Conservation (phyloP, 2,888 invertebrate genomes). For the Hemithea aestivaria region DNA sequence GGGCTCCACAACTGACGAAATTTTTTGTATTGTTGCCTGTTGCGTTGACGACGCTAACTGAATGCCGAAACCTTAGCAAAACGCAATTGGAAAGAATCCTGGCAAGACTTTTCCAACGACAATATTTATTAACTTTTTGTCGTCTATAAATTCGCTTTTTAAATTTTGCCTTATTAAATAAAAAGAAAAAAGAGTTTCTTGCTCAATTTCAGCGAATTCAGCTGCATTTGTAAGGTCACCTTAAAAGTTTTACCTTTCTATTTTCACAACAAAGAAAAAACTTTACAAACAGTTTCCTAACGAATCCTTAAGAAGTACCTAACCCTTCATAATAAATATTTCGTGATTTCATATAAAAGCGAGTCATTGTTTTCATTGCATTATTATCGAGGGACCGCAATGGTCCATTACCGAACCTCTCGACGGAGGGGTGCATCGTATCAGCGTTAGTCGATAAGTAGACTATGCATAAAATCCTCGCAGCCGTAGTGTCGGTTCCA, state of each 20-base stretch:
- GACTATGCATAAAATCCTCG: constrained; percentile 52
- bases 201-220: neutral
- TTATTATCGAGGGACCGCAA: constrained; percentile 4
- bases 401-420: constrained; percentile 10
- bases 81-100: constrained; percentile 67
- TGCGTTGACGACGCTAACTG: constrained; percentile 39
- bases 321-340: constrained; percentile 1
- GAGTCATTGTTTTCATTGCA: constrained; percentile 12
- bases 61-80: constrained; percentile 57
- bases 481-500: constrained; percentile 46
- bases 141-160: constrained; percentile 12
- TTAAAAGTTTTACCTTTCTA: too few relatives aligned
- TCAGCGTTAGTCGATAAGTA: constrained; percentile 36
- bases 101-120: constrained; percentile 47
- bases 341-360: constrained; percentile 1
- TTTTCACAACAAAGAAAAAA: neutral
- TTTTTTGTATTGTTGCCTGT: constrained; percentile 36
- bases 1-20: constrained; percentile 28
- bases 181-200: too few relatives aligned
- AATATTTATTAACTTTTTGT: constrained; percentile 23
- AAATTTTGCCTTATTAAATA: neutral
- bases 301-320: neutral
- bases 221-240: constrained; percentile 23
- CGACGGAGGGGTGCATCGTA: constrained; percentile 27
- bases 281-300: neutral